A percentile compares a stretch with the other conserved stretches of the same genome.
Evolutionary conservation across 2,797 vertebrate genomes (phyloP).

Genomic region (Discoglossus pictus): DNA sequence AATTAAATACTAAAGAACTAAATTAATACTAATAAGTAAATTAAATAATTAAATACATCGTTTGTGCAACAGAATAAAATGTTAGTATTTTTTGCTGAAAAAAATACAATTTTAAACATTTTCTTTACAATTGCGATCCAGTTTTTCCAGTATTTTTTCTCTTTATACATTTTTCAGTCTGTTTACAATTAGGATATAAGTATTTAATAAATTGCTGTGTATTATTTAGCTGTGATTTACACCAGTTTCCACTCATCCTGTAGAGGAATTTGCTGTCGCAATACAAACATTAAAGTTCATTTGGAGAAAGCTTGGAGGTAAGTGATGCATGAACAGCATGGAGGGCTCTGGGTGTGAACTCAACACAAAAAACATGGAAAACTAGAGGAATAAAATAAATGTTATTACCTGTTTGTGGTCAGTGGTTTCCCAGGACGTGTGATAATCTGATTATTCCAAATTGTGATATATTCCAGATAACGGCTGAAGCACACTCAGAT

Average conservation of each 20-base stretch:
- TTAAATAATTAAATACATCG: too few species aligned
- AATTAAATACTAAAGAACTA: too few species aligned
- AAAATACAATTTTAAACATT: conserved; percentile 21
- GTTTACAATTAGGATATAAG: too few species aligned
- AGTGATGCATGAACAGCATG: conserved; percentile 8
- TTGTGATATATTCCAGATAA: too few species aligned
- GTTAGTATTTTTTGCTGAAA: too few species aligned
- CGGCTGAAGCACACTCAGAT: conserved; percentile 6
- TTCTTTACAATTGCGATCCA: too few species aligned
- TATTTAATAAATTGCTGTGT: too few species aligned
- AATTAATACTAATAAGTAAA: too few species aligned
- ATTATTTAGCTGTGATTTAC: too few species aligned
- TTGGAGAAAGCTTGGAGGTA: neutral
- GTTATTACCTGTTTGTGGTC: conserved; percentile 2
- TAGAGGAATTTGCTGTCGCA: conserved; percentile 16
- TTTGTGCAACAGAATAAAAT: too few species aligned
- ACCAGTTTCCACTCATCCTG: neutral
- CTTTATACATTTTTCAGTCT: conserved; percentile 3
- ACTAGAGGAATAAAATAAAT: neutral
- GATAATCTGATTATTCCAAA: too few species aligned
- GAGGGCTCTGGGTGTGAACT: neutral
- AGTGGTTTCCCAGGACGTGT: neutral
- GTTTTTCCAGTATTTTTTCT: too few species aligned
- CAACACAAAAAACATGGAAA: neutral
- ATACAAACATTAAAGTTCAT: neutral